Evolutionary conservation across 2,888 invertebrate species (phyloP), one percentile per base, ranked within the genome.

Genomic region (Chesias legatella): DNA sequence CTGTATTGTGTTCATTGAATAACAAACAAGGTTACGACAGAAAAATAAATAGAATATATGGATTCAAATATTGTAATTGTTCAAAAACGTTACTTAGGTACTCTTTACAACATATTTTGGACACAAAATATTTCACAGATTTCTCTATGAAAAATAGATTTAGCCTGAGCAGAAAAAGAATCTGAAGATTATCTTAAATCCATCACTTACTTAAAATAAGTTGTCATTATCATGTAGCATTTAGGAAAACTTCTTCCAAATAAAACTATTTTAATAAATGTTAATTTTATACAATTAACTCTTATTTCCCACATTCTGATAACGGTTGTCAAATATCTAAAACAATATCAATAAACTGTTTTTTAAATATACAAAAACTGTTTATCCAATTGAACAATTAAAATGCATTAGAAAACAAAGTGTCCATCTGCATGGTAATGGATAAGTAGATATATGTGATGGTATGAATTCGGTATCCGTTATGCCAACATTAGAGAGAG

Each of bases 401-500:
- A 43, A 46, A 36, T 39, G 44, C 41, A 36, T 45, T 43, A 43
- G 33, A 39, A 40, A 43, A 10, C 25, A 43, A 52, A 51, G 42
- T 34, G 36, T 38, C 49, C 42, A 52, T 48, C 44, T 43, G 47
- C 48, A 47, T 46, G 48, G 48, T 52, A 46, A 56, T 45, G 20
- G 8, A 21, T n/a, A n/a, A 10, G 6, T 10, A n/a, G n/a, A n/a
- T n/a, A n/a, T n/a, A 17, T 17, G 2, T 5, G 13, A 41, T 34
- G 8, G 36, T 36, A 42, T 33, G 33, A 37, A 43, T 40, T 38
- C 33, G 46, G 58, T 53, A 56, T 61, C 59, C 63, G 59, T 62
- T 64, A 63, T 59, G 46, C 51, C 60, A 64, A 64, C 63, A 68
- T 69, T 65, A 66, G 64, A 65, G 59, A 63, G 67, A 68, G 71